Percentiles rank a stretch among this genome's conserved stretches.
phyloP scores from a whole-genome alignment of 2,888 invertebrate genomes.

The Cephus pulcher region DNA sequence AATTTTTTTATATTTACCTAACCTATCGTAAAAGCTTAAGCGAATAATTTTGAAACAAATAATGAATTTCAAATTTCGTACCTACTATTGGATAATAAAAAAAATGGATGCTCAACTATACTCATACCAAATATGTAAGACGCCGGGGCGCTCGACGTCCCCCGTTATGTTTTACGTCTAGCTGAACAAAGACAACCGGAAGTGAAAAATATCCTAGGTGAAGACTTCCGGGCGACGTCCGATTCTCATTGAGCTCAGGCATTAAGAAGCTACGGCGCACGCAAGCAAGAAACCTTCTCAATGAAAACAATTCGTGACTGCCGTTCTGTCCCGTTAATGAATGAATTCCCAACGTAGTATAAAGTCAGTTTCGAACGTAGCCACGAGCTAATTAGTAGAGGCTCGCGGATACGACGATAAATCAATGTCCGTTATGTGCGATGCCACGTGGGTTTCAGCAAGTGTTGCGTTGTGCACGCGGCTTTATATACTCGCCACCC shows the following conservation, averaged over 20 bases:
- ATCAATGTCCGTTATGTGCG: constrained; percentile 44
- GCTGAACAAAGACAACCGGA: neutral
- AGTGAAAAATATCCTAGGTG: neutral
- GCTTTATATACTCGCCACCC: neutral
- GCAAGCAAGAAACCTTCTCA: constrained; percentile 54
- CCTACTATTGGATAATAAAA: too few species aligned
- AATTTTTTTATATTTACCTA: too few species aligned
- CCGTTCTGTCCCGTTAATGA: constrained; percentile 56
- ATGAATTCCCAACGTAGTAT: constrained; percentile 51
- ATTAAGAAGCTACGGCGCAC: constrained; percentile 27
- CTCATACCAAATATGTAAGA: constrained; percentile 3
- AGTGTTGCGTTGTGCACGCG: constrained; percentile 33
- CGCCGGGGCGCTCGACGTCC: neutral
- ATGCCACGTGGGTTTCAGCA: constrained; percentile 47
- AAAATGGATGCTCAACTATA: constrained; percentile 21
- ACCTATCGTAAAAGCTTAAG: too few species aligned
- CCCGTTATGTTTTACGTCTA: neutral
- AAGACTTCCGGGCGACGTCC: neutral
- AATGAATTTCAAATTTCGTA: too few species aligned
- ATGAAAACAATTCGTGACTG: constrained; percentile 61
- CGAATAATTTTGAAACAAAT: too few species aligned
- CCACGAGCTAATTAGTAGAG: constrained; percentile 45
- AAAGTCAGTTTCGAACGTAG: constrained; percentile 49
- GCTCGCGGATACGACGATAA: constrained; percentile 45
- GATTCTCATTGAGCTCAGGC: neutral